phyloP scores from a whole-genome alignment of 2,797 vertebrate genomes.

The Diglossa cyanea region DNA sequence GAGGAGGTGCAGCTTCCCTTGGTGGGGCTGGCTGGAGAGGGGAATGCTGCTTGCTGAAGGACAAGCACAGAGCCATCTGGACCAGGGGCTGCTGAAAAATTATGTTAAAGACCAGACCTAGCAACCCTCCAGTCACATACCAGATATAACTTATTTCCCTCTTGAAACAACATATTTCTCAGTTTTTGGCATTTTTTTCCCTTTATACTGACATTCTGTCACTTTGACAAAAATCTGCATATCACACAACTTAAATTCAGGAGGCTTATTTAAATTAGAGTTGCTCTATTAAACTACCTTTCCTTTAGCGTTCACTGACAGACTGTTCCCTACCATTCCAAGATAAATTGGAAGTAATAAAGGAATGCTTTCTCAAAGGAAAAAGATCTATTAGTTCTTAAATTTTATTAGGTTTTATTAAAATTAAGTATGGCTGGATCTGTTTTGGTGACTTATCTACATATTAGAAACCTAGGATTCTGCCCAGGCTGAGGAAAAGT shows the following conservation, averaged over 20 bases:
- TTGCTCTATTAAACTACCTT: background rate
- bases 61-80: background rate
- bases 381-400: background rate
- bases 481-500: background rate
- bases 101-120: background rate
- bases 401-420: background rate
- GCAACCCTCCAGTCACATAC: fast-evolving
- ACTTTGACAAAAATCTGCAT: background rate
- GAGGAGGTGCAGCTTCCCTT: background rate
- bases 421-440: background rate
- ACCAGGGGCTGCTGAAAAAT: background rate
- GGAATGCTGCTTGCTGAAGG: background rate
- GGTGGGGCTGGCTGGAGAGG: fast-evolving
- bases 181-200: background rate
- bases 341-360: background rate
- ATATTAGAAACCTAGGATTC: background rate
- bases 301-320: background rate
- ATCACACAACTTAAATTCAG: background rate
- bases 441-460: background rate
- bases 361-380: background rate
- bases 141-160: background rate
- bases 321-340: background rate
- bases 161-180: background rate
- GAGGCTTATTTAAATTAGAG: background rate
- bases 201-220: fast-evolving